These are phyloP conservation scores for Zenarchopterus dispar DNA, from an alignment of 2,797 vertebrate genomes.

Conservation along the genomic window DNA sequence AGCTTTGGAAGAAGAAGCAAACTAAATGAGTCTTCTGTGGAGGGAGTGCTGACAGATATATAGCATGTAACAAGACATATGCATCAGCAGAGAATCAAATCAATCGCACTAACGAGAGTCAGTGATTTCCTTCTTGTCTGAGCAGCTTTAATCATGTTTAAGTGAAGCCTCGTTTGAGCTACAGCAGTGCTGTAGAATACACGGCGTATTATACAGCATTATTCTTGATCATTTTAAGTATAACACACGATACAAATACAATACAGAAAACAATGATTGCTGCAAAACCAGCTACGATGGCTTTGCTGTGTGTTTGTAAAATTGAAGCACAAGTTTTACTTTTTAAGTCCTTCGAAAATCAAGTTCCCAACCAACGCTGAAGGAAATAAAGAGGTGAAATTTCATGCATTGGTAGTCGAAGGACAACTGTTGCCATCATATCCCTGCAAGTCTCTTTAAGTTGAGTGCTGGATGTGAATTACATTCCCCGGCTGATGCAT, in stretches of 20 bases:
- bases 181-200: constrained; percentile 2
- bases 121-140: constrained; percentile 11
- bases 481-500: constrained; percentile 27
- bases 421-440: constrained; percentile 7
- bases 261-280: constrained; percentile 48
- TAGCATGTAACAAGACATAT: neutral
- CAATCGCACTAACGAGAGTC: neutral
- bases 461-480: constrained; percentile 8
- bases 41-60: neutral
- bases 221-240: constrained; percentile 46
- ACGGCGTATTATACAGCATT: neutral
- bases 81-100: constrained; percentile 19
- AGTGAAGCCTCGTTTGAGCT: constrained; percentile 19
- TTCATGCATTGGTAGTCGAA: constrained; percentile 20
- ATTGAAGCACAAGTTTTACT: constrained; percentile 18
- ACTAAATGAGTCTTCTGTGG: neutral
- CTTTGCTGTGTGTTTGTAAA: constrained; percentile 39
- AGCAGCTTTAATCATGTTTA: constrained; percentile 22
- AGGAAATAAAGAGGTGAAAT: neutral
- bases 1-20: neutral
- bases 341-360: constrained; percentile 7
- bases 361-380: neutral
- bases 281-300: constrained; percentile 41
- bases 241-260: constrained; percentile 60
- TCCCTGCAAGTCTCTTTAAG: constrained; percentile 5